phyloP scores from a whole-genome alignment of 2,888 invertebrate genomes.

The Heliconius ethilla region DNA sequence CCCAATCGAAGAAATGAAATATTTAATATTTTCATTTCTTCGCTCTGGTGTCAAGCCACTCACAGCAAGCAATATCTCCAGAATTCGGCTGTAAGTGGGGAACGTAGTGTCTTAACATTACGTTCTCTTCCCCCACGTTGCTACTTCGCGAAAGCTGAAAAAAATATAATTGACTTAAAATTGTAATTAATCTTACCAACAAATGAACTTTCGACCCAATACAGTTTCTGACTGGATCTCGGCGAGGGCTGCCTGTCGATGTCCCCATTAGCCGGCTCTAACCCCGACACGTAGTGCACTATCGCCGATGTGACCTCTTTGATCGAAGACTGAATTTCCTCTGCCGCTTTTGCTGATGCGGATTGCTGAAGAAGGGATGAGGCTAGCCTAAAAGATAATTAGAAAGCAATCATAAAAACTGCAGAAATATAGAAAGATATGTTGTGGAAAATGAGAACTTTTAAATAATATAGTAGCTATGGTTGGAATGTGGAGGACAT shows the following conservation, averaged over 20 bases:
- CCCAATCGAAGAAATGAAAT: not conserved
- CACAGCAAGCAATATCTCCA: not conserved
- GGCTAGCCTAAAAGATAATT: slow-evolving; percentile 80
- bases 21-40: too few species aligned
- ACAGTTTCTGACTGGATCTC: slow-evolving; percentile 86
- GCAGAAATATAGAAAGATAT: not conserved
- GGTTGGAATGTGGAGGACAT: too few species aligned
- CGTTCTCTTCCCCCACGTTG: too few species aligned
- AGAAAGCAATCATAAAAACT: not conserved
- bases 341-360: slow-evolving; percentile 76
- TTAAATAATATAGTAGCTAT: too few species aligned
- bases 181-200: slow-evolving; percentile 62
- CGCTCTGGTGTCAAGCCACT: too few species aligned
- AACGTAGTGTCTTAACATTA: not conserved
- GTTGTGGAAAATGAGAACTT: not conserved
- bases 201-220: slow-evolving; percentile 96
- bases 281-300: slow-evolving; percentile 92
- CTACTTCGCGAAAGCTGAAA: too few species aligned
- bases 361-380: slow-evolving; percentile 83
- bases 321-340: slow-evolving; percentile 91
- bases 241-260: slow-evolving; percentile 79
- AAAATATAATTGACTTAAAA: not conserved
- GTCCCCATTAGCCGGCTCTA: slow-evolving; percentile 83
- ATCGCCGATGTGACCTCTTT: slow-evolving; percentile 96
- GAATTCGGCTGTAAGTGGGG: not conserved